Base-by-base conservation (phyloP, 2,113 vertebrate genomes). In the Onychorhynchus coronatus region DNA sequence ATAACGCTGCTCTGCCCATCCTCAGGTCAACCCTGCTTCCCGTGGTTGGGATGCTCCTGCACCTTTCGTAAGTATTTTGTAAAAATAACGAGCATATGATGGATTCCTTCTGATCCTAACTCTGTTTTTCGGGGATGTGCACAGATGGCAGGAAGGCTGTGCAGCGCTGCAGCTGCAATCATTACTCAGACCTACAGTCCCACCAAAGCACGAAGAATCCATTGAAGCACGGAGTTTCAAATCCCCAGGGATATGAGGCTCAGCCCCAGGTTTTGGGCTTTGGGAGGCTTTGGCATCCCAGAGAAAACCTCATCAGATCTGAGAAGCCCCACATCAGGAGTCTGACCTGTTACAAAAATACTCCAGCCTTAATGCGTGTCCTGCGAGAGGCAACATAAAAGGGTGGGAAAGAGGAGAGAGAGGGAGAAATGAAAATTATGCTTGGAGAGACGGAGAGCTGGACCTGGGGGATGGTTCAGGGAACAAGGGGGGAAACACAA, bases 1-100 rank as follows among this genome's bases (percentile, higher is more conserved):
- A 37, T 0, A 63, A 42, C 0, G 0, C 15, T 9, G 30, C 13
- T 8, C 46, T 53, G 11, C 18, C 27, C 41, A 30, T 5, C 66
- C 79, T 35, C 59, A 30, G 78, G 55, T 88, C 88, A 52, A 19
- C 47, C 52, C 31, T 41, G 11, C 47, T 63, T 53, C 28, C 18
- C 2, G 0, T 6, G 23, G 23, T 6, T 55, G 72, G 50, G 85
- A 42, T 28, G 28, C 56, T 49, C 72, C 68, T 31, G 25, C 25
- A 11, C 37, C 19, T 89, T 75, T n/a, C 30, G 27, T 50, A 68
- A 9, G 37, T 30, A 41, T 65, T 65, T 49, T 12, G 25, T 47
- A 52, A 42, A 35, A 74, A 87, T 13, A 58, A 83, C 18, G 33
- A 82, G 52, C 66, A 63, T 13, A 18, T 12, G 44, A 59, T 3